Evolutionary conservation across 1,140 invertebrate genomes (phyloP).

Genomic region (Mercenaria mercenaria): DNA sequence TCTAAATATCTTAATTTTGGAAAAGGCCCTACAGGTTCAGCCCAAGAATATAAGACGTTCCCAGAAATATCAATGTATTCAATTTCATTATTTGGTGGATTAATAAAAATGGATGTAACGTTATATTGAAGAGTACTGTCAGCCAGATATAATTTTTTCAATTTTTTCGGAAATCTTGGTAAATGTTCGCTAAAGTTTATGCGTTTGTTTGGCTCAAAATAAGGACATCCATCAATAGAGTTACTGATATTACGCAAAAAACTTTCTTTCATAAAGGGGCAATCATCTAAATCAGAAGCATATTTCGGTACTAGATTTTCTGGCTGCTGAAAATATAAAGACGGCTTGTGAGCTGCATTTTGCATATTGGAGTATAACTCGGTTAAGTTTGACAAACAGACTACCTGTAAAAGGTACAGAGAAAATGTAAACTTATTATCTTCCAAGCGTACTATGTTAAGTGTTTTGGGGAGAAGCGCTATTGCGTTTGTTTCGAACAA

Average conservation of each 20-base stretch:
- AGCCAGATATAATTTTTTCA: not conserved
- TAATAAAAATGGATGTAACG: not conserved
- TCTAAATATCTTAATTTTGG: slow-evolving; percentile 6
- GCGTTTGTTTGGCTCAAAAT: not conserved
- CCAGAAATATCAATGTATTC: slow-evolving; percentile 23
- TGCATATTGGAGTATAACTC: not conserved
- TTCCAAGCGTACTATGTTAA: slow-evolving; percentile 17
- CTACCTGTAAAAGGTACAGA: slow-evolving; percentile 4
- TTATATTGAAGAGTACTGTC: slow-evolving; percentile 7
- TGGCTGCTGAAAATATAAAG: not conserved
- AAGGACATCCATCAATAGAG: not conserved
- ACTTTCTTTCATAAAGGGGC: not conserved
- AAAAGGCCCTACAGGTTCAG: not conserved
- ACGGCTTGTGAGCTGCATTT: not conserved
- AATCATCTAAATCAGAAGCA: not conserved
- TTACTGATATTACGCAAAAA: not conserved
- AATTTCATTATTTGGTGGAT: not conserved
- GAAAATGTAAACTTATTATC: slow-evolving; percentile 49
- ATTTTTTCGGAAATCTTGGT: not conserved
- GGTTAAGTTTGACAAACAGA: not conserved
- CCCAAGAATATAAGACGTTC: slow-evolving; percentile 15
- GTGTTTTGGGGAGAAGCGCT: slow-evolving; percentile 44
- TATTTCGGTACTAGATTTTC: not conserved
- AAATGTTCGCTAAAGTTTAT: not conserved
- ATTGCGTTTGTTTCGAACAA: slow-evolving; percentile 36